Conservation (phyloP, 2,797 vertebrate genomes). For the Clarias fuscus region DNA sequence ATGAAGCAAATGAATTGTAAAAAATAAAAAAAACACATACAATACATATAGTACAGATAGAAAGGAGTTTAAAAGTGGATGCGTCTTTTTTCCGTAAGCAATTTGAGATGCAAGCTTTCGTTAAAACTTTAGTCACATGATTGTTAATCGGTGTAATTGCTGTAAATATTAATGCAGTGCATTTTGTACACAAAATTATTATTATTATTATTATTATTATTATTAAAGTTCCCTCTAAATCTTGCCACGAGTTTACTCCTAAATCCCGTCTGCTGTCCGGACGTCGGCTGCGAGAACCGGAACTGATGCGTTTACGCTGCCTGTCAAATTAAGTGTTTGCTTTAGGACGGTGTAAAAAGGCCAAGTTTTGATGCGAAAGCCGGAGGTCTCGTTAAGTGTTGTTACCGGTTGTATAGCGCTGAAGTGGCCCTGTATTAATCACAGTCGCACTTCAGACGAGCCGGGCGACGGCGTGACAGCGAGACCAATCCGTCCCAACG, state of each 20-base stretch:
- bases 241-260: background rate
- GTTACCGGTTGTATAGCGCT: constrained; percentile 66
- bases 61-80: background rate
- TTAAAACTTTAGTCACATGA: background rate
- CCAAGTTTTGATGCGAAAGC: constrained; percentile 54
- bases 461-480: constrained; percentile 72
- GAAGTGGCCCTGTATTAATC: constrained; percentile 81
- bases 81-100: background rate
- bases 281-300: constrained; percentile 3
- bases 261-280: constrained; percentile 1
- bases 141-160: background rate
- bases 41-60: background rate
- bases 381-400: constrained; percentile 59
- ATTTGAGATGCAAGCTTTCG: background rate
- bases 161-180: background rate
- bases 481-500: constrained; percentile 77
- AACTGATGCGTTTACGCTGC: constrained; percentile 41
- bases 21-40: background rate
- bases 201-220: too few species aligned
- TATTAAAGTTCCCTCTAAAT: too few species aligned
- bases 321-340: constrained; percentile 60
- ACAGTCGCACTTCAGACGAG: constrained; percentile 80
- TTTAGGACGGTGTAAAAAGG: constrained; percentile 53
- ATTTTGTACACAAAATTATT: background rate
- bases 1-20: background rate